Conservation (phyloP, 2,113 vertebrate species). For the Columbina picui region DNA sequence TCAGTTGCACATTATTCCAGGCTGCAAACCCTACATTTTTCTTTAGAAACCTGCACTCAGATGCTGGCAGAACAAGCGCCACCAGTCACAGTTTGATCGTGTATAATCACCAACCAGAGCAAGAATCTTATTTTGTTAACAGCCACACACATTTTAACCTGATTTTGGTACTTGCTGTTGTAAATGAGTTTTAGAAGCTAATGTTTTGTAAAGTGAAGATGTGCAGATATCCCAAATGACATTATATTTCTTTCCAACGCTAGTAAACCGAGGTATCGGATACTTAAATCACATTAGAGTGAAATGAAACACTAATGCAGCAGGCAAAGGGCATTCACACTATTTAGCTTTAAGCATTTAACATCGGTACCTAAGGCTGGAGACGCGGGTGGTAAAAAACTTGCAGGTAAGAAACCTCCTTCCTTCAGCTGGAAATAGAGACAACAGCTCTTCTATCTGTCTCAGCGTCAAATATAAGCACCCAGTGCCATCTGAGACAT, state of each 20-base stretch:
- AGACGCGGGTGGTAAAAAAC: not conserved
- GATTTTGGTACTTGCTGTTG: not conserved
- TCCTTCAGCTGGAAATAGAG: not conserved
- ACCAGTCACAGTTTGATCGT: not conserved
- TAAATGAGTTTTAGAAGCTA: conserved; percentile 26
- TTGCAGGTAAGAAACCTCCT: not conserved
- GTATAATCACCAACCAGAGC: not conserved
- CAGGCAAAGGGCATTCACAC: not conserved
- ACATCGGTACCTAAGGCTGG: not conserved
- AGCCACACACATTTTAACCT: conserved; percentile 22
- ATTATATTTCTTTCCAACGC: conserved; percentile 1
- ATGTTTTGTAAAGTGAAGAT: conserved; percentile 30
- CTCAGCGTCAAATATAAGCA: not conserved
- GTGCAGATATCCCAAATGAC: conserved; percentile 44
- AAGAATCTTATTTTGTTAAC: conserved; percentile 28
- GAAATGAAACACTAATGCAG: not conserved
- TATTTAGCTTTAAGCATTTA: not conserved
- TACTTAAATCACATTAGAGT: conserved; percentile 16
- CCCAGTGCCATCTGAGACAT: not conserved
- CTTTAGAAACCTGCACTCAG: not conserved
- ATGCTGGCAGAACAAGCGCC: not conserved
- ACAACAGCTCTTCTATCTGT: not conserved
- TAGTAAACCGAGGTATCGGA: not conserved
- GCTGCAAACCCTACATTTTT: not conserved
- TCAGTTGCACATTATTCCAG: not conserved